Evolutionary conservation across 64 coral and sea anemone genomes (phyloP).

Genomic region (Pachyseris speciosa): DNA sequence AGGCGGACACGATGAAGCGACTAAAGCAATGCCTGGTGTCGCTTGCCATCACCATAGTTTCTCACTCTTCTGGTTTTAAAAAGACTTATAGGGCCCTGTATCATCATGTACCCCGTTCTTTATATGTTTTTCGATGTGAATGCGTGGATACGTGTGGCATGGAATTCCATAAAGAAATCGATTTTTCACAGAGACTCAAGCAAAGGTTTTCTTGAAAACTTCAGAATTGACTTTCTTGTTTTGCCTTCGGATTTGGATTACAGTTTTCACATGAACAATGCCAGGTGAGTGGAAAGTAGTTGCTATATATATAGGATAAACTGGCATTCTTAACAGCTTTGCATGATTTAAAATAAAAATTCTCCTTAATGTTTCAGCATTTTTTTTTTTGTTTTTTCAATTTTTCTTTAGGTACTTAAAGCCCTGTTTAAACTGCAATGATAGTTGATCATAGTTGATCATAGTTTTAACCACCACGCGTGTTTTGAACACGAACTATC

Average conservation of each 20-base stretch:
- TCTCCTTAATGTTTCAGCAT: too few species aligned
- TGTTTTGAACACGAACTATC: too few species aligned
- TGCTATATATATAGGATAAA: too few species aligned
- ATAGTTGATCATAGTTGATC: too few species aligned
- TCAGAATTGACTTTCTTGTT: constrained; percentile 54
- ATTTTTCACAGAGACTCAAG: neutral
- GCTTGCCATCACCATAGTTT: neutral
- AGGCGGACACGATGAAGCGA: constrained; percentile 43
- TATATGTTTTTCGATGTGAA: constrained; percentile 79
- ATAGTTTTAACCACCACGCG: too few species aligned
- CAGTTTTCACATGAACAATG: constrained; percentile 65
- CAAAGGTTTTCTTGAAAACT: neutral
- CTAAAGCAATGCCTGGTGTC: constrained; percentile 44
- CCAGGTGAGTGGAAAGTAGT: too few species aligned
- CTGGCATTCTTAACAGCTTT: too few species aligned
- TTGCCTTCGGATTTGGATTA: constrained; percentile 73
- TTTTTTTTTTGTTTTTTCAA: too few species aligned
- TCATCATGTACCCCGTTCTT: constrained; percentile 52
- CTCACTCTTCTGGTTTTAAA: constrained; percentile 58
- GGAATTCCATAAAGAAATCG: constrained; percentile 10
- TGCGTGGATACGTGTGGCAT: constrained; percentile 52
- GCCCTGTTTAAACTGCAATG: too few species aligned
- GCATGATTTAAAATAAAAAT: too few species aligned
- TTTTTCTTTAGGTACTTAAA: too few species aligned
- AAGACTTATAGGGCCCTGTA: constrained; percentile 59